These are phyloP conservation scores for Caenorhabditis becei DNA, from an alignment of 2,888 invertebrate genomes.

Conservation along the genomic window DNA sequence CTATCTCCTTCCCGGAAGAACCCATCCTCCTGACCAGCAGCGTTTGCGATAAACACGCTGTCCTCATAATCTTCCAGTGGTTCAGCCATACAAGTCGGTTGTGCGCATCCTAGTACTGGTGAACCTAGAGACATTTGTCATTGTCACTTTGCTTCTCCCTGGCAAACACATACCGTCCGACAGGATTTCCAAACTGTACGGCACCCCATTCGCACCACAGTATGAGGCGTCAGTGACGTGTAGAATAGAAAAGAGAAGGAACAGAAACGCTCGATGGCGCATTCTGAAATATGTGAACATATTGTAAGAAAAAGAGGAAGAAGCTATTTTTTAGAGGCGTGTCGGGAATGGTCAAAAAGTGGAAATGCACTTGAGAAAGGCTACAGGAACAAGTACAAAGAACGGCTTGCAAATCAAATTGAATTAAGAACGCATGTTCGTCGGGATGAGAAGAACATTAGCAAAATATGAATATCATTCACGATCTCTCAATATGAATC, in stretches of 20 bases:
- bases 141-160: neutral
- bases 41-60: slow-evolving; percentile 75
- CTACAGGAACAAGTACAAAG: neutral
- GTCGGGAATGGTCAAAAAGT: neutral
- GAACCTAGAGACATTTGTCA: slow-evolving; percentile 52
- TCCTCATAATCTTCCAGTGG: slow-evolving; percentile 77
- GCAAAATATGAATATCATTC: too few species aligned
- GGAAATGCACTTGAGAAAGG: slow-evolving; percentile 2
- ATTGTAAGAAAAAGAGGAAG: neutral
- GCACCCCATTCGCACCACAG: slow-evolving; percentile 79
- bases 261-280: slow-evolving; percentile 60
- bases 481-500: too few species aligned
- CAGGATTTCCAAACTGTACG: slow-evolving; percentile 78
- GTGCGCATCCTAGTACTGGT: slow-evolving; percentile 80
- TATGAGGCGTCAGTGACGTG: slow-evolving; percentile 65
- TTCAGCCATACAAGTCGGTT: slow-evolving; percentile 78
- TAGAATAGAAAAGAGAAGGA: slow-evolving; percentile 44
- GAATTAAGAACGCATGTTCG: neutral
- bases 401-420: neutral
- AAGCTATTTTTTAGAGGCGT: neutral
- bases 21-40: slow-evolving; percentile 75
- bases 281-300: slow-evolving; percentile 32
- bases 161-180: slow-evolving; percentile 65
- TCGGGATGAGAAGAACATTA: too few species aligned
- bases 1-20: slow-evolving; percentile 80